These are phyloP conservation scores for Tetranychus truncatus DNA, from an alignment of 2,888 invertebrate species.

Conservation along the genomic window DNA sequence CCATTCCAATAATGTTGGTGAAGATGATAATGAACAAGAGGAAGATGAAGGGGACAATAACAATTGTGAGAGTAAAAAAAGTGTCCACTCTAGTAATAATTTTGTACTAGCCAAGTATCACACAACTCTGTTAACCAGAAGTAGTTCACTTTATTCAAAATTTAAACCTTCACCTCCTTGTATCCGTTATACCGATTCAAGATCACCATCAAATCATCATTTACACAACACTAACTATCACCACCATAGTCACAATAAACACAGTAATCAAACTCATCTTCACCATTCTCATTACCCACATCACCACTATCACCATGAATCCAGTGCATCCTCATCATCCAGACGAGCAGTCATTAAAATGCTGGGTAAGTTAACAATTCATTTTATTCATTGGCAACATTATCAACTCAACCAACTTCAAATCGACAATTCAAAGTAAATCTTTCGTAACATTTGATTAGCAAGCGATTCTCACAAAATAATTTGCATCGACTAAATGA, in stretches of 20 bases:
- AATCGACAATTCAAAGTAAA: background rate
- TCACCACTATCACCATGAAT: background rate
- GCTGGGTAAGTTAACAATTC: conserved; percentile 38
- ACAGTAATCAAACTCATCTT: conserved; percentile 2
- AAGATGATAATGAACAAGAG: conserved; percentile 14
- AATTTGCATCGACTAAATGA: too few species aligned
- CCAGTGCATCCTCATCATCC: conserved; percentile 9
- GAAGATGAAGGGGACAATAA: background rate
- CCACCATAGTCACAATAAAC: background rate
- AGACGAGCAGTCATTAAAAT: conserved; percentile 39
- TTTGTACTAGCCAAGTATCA: background rate
- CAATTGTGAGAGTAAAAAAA: background rate
- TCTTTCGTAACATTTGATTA: too few species aligned
- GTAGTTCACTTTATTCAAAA: conserved; percentile 10
- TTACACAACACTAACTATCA: background rate
- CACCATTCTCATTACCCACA: background rate
- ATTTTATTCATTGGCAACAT: background rate
- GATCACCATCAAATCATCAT: background rate
- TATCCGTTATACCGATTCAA: background rate
- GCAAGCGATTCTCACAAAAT: too few species aligned
- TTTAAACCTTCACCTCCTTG: conserved; percentile 1
- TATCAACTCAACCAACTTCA: background rate
- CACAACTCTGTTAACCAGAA: conserved; percentile 15
- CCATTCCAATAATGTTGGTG: background rate
- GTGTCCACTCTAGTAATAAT: background rate